phyloP scores from a whole-genome alignment of 1,140 invertebrate species.

The Homalodisca vitripennis region DNA sequence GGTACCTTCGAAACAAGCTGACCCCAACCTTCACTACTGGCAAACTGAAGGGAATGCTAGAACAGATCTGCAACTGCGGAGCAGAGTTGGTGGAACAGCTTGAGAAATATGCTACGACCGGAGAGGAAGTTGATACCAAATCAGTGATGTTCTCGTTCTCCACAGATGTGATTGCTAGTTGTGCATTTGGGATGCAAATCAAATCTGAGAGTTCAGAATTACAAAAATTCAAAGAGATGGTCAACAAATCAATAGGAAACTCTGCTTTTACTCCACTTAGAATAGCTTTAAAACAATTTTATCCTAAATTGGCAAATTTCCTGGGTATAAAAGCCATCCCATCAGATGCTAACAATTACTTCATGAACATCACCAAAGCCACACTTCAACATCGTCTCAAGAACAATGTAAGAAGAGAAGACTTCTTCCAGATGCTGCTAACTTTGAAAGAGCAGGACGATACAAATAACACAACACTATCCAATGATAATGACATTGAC shows the following conservation, averaged over 20 bases:
- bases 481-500: neutral
- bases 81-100: constrained; percentile 43
- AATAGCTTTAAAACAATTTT: too few species aligned
- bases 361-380: too few species aligned
- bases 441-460: too few species aligned
- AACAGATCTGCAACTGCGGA: constrained; percentile 48
- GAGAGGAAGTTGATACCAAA: constrained; percentile 2
- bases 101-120: constrained; percentile 46
- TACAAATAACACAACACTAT: neutral
- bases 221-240: neutral
- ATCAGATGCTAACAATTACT: too few species aligned
- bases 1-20: constrained; percentile 45
- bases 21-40: constrained; percentile 52
- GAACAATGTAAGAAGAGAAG: too few species aligned
- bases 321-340: too few species aligned
- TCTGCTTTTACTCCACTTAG: too few species aligned
- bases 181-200: neutral
- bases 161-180: neutral
- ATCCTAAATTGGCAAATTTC: too few species aligned
- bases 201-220: neutral
- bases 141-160: neutral
- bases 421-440: too few species aligned
- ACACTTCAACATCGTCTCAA: too few species aligned
- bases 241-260: too few species aligned
- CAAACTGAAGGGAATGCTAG: constrained; percentile 54